A percentile compares a stretch with the other conserved stretches of the same genome.
These are phyloP conservation scores for Triplophysa dalaica DNA, from an alignment of 2,113 vertebrate species.

Conservation along the genomic window DNA sequence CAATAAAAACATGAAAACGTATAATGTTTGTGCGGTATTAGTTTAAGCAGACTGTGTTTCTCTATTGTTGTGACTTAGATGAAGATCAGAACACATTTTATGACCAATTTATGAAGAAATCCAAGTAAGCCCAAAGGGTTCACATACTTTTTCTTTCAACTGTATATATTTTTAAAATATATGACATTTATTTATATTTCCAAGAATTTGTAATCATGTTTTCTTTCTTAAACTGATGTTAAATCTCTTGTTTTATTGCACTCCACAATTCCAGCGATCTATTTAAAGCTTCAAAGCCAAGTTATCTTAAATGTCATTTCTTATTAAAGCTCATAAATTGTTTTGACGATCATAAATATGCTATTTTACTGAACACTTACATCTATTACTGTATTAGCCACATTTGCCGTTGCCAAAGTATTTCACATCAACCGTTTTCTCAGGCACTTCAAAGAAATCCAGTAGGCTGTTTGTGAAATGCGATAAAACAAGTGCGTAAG, in stretches of 20 bases:
- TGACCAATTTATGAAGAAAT: too few relatives aligned
- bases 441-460: background rate
- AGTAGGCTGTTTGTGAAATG: constrained; percentile 5
- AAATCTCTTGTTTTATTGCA: background rate
- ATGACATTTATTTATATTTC: too few relatives aligned
- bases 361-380: background rate
- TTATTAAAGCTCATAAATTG: background rate
- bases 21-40: too few relatives aligned
- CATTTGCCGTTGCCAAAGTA: background rate
- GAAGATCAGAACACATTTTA: too few relatives aligned
- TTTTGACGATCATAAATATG: background rate
- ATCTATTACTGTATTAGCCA: background rate
- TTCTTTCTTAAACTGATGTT: too few relatives aligned
- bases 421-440: constrained; percentile 16
- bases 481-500: constrained; percentile 32
- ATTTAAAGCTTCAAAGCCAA: background rate
- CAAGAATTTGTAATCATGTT: too few relatives aligned
- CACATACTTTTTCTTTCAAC: too few relatives aligned
- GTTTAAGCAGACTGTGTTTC: too few relatives aligned
- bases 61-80: too few relatives aligned
- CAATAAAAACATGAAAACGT: too few relatives aligned
- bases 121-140: too few relatives aligned
- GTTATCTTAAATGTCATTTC: background rate
- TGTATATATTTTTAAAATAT: too few relatives aligned
- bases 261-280: background rate